Conservation (phyloP, 2,113 vertebrate genomes). For the Pollimyrus isidori region DNA sequence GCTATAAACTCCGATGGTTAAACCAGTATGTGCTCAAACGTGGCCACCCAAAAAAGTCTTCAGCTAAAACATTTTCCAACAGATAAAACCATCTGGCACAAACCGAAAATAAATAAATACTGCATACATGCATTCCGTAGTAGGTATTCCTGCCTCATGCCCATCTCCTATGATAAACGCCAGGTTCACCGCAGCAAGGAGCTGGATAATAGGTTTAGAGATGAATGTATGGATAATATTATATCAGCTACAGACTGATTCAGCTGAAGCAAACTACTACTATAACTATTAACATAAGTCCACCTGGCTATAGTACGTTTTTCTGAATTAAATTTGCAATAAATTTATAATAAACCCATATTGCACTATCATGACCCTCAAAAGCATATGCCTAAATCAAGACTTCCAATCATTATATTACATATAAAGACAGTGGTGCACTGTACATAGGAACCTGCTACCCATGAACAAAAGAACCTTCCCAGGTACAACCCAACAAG, state of each 20-base stretch:
- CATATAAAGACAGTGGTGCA: not conserved
- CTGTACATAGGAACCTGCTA: not conserved
- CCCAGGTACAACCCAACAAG: not conserved
- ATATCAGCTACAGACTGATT: not conserved
- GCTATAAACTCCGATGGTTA: not conserved
- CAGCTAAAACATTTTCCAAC: not conserved
- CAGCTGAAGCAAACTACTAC: not conserved
- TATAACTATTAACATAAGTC: not conserved
- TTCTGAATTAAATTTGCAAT: not conserved
- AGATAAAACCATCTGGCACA: not conserved
- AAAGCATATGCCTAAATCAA: not conserved
- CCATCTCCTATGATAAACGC: not conserved
- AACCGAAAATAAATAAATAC: not conserved
- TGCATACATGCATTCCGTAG: not conserved
- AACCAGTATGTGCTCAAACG: not conserved
- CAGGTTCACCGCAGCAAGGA: not conserved
- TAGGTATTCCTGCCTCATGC: not conserved
- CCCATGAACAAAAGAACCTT: not conserved
- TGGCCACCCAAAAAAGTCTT: not conserved
- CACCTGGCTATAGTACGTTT: not conserved
- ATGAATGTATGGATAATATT: not conserved
- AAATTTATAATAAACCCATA: not conserved
- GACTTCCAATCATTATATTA: not conserved
- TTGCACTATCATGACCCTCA: not conserved
- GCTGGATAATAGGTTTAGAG: not conserved